Conservation (phyloP, 2,888 invertebrate genomes). For the Lasioglossum vierecki region DNA sequence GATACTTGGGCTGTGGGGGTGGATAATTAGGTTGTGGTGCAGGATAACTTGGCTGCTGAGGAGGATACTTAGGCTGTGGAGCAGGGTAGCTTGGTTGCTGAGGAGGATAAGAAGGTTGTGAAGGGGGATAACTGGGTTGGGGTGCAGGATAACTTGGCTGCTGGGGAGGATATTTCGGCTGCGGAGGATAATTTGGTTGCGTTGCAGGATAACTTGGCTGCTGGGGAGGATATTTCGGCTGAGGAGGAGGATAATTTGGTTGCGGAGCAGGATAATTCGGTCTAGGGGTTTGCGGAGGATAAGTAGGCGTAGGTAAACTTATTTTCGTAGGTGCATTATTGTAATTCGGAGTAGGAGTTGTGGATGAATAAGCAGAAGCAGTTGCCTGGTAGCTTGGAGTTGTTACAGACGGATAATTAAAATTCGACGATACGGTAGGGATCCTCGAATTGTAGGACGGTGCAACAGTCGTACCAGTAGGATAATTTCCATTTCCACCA, state of each 20-base stretch:
- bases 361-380: conserved; percentile 9
- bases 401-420: conserved; percentile 28
- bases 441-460: background rate
- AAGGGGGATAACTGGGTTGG: background rate
- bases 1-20: background rate
- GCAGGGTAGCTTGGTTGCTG: background rate
- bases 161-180: background rate
- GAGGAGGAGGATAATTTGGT: background rate
- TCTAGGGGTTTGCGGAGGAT: conserved; percentile 4
- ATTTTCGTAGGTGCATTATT: conserved; percentile 12
- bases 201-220: background rate
- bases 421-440: conserved; percentile 1
- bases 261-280: conserved; percentile 32
- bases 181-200: background rate
- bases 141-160: background rate
- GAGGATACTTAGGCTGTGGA: background rate
- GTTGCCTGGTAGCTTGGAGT: conserved; percentile 21
- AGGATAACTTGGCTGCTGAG: background rate
- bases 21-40: background rate
- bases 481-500: background rate
- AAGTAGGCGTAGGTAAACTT: background rate
- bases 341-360: conserved; percentile 9
- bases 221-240: background rate
- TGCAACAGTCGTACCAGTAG: background rate
- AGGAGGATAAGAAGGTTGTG: background rate